Base-by-base conservation (phyloP, 1,140 invertebrate species). In the Dendroctonus ponderosae region DNA sequence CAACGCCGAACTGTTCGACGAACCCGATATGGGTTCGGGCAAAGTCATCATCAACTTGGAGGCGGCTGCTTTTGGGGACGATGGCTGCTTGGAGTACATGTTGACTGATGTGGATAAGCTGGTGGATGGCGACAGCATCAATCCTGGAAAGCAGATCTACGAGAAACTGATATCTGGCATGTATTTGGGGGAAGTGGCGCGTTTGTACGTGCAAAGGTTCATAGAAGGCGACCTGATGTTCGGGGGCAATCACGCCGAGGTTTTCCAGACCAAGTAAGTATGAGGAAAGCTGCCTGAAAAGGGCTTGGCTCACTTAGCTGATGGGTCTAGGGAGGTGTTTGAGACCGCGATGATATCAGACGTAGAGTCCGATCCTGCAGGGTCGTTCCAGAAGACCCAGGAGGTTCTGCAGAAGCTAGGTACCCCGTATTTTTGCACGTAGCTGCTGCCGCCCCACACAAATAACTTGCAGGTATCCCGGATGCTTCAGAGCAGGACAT, bases 21-120 rank as follows among this genome's bases (percentile, higher is more conserved):
- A 79, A 39, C 71, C 76, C 8, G 71, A 78, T 7, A 78, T 83
- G n/a, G 84, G 85, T 43, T 93, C 94, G 67, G 84, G 85, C 0
- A 78, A 90, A 40, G 90, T 98, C 64, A 83, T 98, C 44, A 89
- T 98, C 52, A 99, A 99, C 78, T 94, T 91, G 0, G 97, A 99
- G 81, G 97, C 94, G 94, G 97, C 96, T 43, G 96, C 96, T 5
- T 97, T 99, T 77, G 97, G 97, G 0, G 93, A 98, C 74, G 87
- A 90, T 67, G 93, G 93, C 2, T 83, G 84, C 38, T 77, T 99
- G 15, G 93, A 97, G 73, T 94, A 94, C 72, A 82, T 97, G 5
- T 81, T 87, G 40, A 98, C 95, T 2, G 87, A 93, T 26, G 3
- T 26, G 75, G 97, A 99, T 78, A 82, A 84, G 8, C 85, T 87